A percentile compares a stretch with the other conserved stretches of the same genome.
These are phyloP conservation scores for Brassicogethes aeneus DNA, from an alignment of 2,888 invertebrate species.

Conservation along the genomic window DNA sequence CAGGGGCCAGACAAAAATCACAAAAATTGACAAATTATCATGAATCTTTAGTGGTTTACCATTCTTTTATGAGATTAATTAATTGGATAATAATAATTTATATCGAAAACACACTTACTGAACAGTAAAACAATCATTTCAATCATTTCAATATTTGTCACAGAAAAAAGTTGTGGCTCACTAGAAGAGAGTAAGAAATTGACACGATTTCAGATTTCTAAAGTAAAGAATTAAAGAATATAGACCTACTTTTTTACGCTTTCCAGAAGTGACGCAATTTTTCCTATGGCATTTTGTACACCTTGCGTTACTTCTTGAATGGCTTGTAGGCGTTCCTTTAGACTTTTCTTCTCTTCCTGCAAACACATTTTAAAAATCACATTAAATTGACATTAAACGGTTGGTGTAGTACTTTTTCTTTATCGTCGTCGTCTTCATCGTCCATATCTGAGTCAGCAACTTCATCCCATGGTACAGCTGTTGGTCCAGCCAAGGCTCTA, in stretches of 20 bases:
- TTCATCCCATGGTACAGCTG: slow-evolving; percentile 38
- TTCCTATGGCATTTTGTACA: slow-evolving; percentile 93
- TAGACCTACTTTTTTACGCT: slow-evolving; percentile 81
- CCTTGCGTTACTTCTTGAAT: slow-evolving; percentile 96
- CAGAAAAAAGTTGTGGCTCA: too few species aligned
- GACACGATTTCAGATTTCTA: too few species aligned
- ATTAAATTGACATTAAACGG: slow-evolving; percentile 14
- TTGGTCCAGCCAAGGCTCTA: slow-evolving; percentile 37
- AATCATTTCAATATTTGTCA: too few species aligned
- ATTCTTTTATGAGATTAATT: too few species aligned
- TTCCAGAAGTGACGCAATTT: slow-evolving; percentile 88
- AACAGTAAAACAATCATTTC: too few species aligned
- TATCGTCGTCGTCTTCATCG: slow-evolving; percentile 87
- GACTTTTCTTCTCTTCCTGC: slow-evolving; percentile 89
- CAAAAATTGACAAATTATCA: too few species aligned
- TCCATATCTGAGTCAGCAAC: slow-evolving; percentile 48
- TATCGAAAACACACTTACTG: too few species aligned
- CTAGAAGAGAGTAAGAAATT: too few species aligned
- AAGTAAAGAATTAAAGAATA: slow-evolving; percentile 4
- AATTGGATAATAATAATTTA: too few species aligned
- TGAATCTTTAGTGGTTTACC: too few species aligned
- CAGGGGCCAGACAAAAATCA: too few species aligned
- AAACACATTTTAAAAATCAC: slow-evolving; percentile 9
- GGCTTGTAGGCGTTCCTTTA: slow-evolving; percentile 87
- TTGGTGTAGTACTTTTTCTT: slow-evolving; percentile 60